Conservation (phyloP, 2,113 vertebrate genomes). For the Callopanchax toddi region DNA sequence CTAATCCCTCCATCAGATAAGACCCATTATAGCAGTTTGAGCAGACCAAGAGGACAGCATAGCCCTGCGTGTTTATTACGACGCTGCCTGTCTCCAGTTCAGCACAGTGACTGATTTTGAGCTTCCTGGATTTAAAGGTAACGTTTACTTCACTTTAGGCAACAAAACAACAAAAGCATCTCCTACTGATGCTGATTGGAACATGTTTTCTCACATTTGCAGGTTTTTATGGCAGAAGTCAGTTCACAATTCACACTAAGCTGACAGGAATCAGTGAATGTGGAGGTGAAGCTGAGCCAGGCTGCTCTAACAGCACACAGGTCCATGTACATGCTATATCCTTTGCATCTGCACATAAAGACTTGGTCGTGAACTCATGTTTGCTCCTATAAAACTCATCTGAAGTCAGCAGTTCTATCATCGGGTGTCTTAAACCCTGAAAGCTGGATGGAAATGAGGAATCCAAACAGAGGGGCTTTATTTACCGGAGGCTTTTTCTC, state of each 20-base stretch:
- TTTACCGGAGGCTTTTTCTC: slow-evolving; percentile 48
- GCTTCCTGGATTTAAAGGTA: slow-evolving; percentile 18
- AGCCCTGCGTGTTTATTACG: slow-evolving; percentile 46
- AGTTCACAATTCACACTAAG: not conserved
- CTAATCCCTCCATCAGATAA: slow-evolving; percentile 77
- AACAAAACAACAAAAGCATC: not conserved
- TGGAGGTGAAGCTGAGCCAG: not conserved
- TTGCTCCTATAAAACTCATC: slow-evolving; percentile 63
- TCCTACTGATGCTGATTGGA: no score
- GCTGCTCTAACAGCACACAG: slow-evolving; percentile 16
- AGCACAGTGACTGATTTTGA: slow-evolving; percentile 12
- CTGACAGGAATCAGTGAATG: slow-evolving; percentile 14
- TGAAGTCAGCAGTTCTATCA: slow-evolving; percentile 64
- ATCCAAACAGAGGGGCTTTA: slow-evolving; percentile 59
- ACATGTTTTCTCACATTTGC: no score
- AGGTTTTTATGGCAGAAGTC: no score
- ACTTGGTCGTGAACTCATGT: slow-evolving; percentile 57
- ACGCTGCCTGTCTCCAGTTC: slow-evolving; percentile 3
- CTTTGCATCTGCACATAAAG: slow-evolving; percentile 42
- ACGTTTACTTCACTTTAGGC: slow-evolving; percentile 16
- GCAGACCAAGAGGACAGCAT: slow-evolving; percentile 52
- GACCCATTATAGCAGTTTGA: slow-evolving; percentile 65
- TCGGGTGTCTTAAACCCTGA: slow-evolving; percentile 31
- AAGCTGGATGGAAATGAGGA: slow-evolving; percentile 64
- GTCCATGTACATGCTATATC: slow-evolving; percentile 33